Base-by-base conservation (phyloP, 2,113 vertebrate genomes). In the Acrocephalus arundinaceus region DNA sequence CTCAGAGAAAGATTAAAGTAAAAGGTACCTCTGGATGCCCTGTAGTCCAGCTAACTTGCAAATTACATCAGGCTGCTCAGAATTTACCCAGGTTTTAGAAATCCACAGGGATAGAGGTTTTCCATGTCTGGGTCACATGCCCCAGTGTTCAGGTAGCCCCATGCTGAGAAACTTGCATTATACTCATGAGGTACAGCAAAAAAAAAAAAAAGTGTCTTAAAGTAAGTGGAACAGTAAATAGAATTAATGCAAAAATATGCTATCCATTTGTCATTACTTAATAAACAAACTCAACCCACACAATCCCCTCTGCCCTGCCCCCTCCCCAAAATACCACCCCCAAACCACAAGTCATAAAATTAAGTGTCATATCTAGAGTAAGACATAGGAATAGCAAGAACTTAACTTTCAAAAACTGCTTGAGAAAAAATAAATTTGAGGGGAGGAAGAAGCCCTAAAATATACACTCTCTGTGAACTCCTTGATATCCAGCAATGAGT, bases 251-350 rank as follows among this genome's bases (percentile, higher is more conserved):
- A 41, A 75, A 89, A 83, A 49, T 0, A 33, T 21, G 20, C 7
- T 21, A 30, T 16, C 25, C 5, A 19, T 75, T 95, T 75, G 7
- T 58, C 15, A 80, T 58, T 58, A 57, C 7, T n/a, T 73, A 20
- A 77, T 33, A 17, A 51, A 15, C 15, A 17, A 33, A 25, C 9
- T 43, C n/a, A 35, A 39, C 12, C 7, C 18, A 71, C n/a, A 31
- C 7, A 70, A 25, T 8, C 7, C 3, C 15, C 2, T 37, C 30
- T 8, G 10, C 18, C 3, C 8, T 21, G 2, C 7, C 4, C 2
- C 2, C 2, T 5, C 2, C 0, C 1, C 23, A 66, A 63, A 71
- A 55, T 13, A 21, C 5, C 2, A 27, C 7, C 4, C 11, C 7
- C 9, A 43, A 72, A 55, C 2, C 20, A 43, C 7, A 55, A 45